phyloP scores from a whole-genome alignment of 2,888 invertebrate species.

The Argyra leucocephala region DNA sequence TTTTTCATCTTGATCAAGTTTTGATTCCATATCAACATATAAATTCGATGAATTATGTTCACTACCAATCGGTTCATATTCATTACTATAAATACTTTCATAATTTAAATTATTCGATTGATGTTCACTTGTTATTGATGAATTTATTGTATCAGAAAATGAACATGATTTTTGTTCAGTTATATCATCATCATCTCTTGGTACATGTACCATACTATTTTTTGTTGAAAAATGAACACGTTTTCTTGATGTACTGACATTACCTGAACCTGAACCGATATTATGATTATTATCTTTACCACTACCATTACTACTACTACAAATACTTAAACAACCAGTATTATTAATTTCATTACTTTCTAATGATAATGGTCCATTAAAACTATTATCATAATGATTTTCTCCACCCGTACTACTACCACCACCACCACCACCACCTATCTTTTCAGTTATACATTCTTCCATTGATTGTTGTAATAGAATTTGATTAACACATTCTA shows the following conservation, averaged over 20 bases:
- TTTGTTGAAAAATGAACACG: constrained; percentile 56
- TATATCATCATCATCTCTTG: constrained; percentile 34
- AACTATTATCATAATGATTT: constrained; percentile 7
- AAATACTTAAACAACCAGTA: constrained; percentile 30
- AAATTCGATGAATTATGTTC: constrained; percentile 47
- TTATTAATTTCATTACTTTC: constrained; percentile 25
- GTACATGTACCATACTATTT: constrained; percentile 49
- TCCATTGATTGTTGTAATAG: constrained; percentile 63
- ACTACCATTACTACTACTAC: constrained; percentile 14
- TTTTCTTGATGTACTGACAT: constrained; percentile 37
- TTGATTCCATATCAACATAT: constrained; percentile 56
- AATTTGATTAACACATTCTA: constrained; percentile 78
- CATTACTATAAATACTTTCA: constrained; percentile 63
- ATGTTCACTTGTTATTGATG: constrained; percentile 12
- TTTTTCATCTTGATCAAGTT: constrained; percentile 42
- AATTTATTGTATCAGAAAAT: constrained; percentile 15
- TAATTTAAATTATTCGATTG: constrained; percentile 36
- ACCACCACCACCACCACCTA: not conserved
- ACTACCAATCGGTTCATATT: constrained; percentile 57
- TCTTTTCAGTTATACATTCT: constrained; percentile 34
- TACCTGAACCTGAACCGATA: constrained; percentile 45
- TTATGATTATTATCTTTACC: constrained; percentile 21
- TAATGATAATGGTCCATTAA: constrained; percentile 22
- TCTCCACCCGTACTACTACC: constrained; percentile 13
- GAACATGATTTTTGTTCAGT: constrained; percentile 23